Percentiles rank a stretch among this genome's conserved stretches.
phyloP scores from a whole-genome alignment of 2,797 vertebrate species.

The Holocentrus rufus region DNA sequence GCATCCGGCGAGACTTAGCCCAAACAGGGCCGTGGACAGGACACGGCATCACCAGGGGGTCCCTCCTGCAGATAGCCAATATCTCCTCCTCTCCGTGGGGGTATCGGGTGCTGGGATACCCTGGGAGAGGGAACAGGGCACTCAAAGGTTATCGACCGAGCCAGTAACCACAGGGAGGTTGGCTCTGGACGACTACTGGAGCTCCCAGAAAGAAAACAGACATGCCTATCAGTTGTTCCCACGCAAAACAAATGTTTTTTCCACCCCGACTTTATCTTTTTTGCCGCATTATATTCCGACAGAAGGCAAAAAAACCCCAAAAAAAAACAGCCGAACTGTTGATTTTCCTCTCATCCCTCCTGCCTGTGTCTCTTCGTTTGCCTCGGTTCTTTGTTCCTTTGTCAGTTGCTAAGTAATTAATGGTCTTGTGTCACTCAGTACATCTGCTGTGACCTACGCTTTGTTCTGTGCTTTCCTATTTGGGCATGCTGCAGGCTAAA shows the following conservation, averaged over 20 bases:
- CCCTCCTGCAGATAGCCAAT: conserved; percentile 46
- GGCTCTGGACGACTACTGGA: conserved; percentile 17
- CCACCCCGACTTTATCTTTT: conserved; percentile 16
- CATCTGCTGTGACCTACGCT: neutral
- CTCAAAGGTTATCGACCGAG: conserved; percentile 60
- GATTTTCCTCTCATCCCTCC: conserved; percentile 5
- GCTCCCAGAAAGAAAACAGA: conserved; percentile 18
- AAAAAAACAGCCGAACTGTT: conserved; percentile 4
- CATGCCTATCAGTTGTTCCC: conserved; percentile 25
- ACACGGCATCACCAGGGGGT: conserved; percentile 47
- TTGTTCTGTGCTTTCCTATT: neutral
- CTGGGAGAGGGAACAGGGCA: conserved; percentile 30
- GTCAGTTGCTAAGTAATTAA: conserved; percentile 24
- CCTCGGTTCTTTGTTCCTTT: conserved; percentile 6
- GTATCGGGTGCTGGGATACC: conserved; percentile 19
- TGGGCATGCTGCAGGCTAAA: neutral
- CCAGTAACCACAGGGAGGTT: conserved; percentile 28
- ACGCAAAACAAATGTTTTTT: conserved; percentile 7
- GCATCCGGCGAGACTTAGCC: conserved; percentile 51
- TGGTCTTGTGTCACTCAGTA: neutral
- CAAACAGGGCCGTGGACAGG: conserved; percentile 44
- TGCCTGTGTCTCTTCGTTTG: neutral
- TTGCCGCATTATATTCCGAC: conserved; percentile 11
- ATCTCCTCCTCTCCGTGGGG: conserved; percentile 40
- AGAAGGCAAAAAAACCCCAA: neutral